Evolutionary conservation across 1,140 invertebrate species (phyloP).

Genomic region (Microplitis demolitor): DNA sequence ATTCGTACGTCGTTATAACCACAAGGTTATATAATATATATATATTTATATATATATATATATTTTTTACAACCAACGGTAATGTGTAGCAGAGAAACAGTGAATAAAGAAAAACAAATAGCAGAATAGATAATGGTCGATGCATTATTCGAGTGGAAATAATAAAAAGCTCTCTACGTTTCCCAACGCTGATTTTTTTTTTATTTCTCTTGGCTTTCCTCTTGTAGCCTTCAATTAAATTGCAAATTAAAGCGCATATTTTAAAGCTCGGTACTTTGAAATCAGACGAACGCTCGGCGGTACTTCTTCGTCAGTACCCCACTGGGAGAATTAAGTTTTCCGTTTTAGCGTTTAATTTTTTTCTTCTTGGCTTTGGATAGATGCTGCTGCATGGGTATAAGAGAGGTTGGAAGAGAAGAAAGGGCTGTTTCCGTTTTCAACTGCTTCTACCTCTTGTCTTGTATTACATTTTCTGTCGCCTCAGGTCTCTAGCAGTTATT

Average conservation of each 20-base stretch:
- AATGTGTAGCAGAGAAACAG: too few relatives aligned
- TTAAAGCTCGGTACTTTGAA: slow-evolving; percentile 10
- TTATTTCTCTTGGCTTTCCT: not conserved
- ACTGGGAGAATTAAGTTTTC: slow-evolving; percentile 26
- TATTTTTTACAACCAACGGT: not conserved
- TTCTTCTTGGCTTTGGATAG: not conserved
- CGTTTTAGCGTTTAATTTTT: slow-evolving; percentile 19
- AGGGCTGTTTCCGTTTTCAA: slow-evolving; percentile 4
- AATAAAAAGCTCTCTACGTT: not conserved
- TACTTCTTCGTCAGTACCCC: slow-evolving; percentile 1
- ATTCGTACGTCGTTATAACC: too few relatives aligned
- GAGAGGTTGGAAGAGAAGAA: not conserved
- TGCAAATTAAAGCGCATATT: slow-evolving; percentile 33
- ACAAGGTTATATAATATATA: too few relatives aligned
- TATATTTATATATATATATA: not conserved
- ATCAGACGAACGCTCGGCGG: slow-evolving; percentile 9
- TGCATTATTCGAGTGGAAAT: not conserved
- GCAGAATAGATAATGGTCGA: not conserved
- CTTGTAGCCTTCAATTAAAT: slow-evolving; percentile 23
- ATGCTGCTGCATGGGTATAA: too few relatives aligned
- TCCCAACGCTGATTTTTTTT: slow-evolving; percentile 10
- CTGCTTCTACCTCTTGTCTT: not conserved
- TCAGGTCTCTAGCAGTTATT: not conserved
- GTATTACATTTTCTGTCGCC: not conserved
- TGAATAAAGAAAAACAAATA: not conserved